Percentiles rank a stretch among this genome's conserved stretches.
phyloP scores from a whole-genome alignment of 2,797 vertebrate genomes.

The Diplodus puntazzo region DNA sequence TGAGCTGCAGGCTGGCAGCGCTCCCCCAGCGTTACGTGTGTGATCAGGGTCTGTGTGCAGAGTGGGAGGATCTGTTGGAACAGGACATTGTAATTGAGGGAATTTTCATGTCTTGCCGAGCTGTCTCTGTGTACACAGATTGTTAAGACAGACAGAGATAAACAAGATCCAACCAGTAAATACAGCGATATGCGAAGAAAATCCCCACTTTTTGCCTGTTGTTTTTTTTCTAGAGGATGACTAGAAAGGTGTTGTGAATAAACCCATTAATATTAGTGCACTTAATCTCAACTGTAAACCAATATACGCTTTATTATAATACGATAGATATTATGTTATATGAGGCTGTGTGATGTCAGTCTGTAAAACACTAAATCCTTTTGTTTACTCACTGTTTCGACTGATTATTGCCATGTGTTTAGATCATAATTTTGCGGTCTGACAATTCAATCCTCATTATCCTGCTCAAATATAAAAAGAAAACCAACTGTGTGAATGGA shows the following conservation, averaged over 20 bases:
- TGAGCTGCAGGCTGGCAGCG: conserved; percentile 25
- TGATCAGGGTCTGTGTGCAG: conserved; percentile 38
- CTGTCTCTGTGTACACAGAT: conserved; percentile 57
- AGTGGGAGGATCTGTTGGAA: conserved; percentile 28
- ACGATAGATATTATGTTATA: neutral
- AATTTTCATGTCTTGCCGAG: conserved; percentile 23
- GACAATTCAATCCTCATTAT: neutral
- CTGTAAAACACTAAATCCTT: neutral
- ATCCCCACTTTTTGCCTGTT: neutral
- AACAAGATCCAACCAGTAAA: neutral
- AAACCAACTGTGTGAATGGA: neutral
- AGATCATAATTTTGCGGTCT: neutral
- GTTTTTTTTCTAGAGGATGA: neutral
- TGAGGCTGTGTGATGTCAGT: neutral
- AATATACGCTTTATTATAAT: neutral
- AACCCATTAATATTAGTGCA: neutral
- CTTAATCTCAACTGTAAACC: conserved; percentile 3
- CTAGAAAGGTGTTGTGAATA: neutral
- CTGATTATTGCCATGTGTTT: neutral
- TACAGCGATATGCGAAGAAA: neutral
- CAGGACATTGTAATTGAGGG: conserved; percentile 35
- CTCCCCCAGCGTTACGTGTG: conserved; percentile 25
- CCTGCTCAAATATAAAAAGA: conserved; percentile 1
- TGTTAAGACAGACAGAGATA: conserved; percentile 14
- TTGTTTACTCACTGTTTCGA: neutral